Percentiles rank a stretch among this genome's conserved stretches.
Evolutionary conservation across 2,888 invertebrate genomes (phyloP).

Genomic region (Hydropsyche betteni): DNA sequence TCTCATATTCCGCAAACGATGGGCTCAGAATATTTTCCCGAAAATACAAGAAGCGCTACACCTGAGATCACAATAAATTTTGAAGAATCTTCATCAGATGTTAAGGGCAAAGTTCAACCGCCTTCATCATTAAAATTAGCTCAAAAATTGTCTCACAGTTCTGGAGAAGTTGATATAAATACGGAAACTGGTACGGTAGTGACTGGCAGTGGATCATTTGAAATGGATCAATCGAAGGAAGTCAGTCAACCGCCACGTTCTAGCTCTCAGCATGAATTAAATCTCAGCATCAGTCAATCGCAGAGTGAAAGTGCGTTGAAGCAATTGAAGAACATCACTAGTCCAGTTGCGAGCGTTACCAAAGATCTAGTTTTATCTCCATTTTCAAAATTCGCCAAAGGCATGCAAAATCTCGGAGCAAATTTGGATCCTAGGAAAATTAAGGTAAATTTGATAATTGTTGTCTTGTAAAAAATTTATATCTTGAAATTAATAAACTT

Average conservation of each 20-base stretch:
- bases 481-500: neutral
- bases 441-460: slow-evolving; percentile 57
- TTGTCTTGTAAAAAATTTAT: neutral
- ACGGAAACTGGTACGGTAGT: slow-evolving; percentile 37
- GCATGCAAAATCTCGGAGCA: slow-evolving; percentile 83
- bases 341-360: slow-evolving; percentile 72
- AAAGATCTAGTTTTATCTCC: slow-evolving; percentile 77
- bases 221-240: slow-evolving; percentile 2
- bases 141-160: slow-evolving; percentile 76
- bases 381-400: slow-evolving; percentile 85
- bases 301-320: slow-evolving; percentile 83
- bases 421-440: slow-evolving; percentile 87
- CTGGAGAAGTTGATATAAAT: slow-evolving; percentile 69
- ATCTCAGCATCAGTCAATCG: slow-evolving; percentile 76
- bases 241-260: slow-evolving; percentile 58
- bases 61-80: slow-evolving; percentile 71
- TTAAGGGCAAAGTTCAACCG: slow-evolving; percentile 60
- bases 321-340: slow-evolving; percentile 72
- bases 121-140: slow-evolving; percentile 67
- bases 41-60: slow-evolving; percentile 62
- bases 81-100: slow-evolving; percentile 53
- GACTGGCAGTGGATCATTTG: neutral
- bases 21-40: slow-evolving; percentile 45
- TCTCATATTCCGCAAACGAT: slow-evolving; percentile 15
- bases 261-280: slow-evolving; percentile 73